Evolutionary conservation across 2,888 invertebrate species (phyloP).

Genomic region (Pasiphila rectangulata): DNA sequence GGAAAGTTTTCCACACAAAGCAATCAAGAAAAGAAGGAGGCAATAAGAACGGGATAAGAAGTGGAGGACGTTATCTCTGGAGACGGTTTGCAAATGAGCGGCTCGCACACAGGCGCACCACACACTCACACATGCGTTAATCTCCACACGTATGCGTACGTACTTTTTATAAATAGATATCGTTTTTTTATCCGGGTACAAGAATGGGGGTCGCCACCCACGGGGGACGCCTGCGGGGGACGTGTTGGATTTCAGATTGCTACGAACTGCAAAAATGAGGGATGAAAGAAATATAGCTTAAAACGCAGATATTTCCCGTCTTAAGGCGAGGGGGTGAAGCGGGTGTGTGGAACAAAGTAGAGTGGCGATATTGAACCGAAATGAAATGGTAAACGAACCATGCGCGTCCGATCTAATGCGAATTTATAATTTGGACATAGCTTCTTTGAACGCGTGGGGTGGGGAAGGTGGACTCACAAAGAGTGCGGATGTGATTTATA

Average conservation of each 20-base stretch:
- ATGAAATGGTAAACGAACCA: conserved; percentile 81
- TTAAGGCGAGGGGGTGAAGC: conserved; percentile 71
- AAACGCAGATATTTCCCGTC: conserved; percentile 82
- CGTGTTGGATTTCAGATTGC: conserved; percentile 82
- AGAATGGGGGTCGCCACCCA: conserved; percentile 75
- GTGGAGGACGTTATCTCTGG: conserved; percentile 78
- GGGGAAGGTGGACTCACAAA: conserved; percentile 70
- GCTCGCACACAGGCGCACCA: conserved; percentile 57
- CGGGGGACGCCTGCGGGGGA: conserved; percentile 75
- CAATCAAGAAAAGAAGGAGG: conserved; percentile 77
- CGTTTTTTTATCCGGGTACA: conserved; percentile 80
- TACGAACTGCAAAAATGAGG: conserved; percentile 83
- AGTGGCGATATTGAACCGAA: conserved; percentile 81
- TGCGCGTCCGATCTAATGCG: conserved; percentile 81
- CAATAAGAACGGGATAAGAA: conserved; percentile 79
- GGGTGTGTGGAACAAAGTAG: conserved; percentile 81
- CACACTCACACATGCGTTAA: conserved; percentile 59
- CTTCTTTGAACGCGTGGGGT: conserved; percentile 77
- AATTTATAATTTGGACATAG: conserved; percentile 81
- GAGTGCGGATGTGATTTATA: conserved; percentile 74
- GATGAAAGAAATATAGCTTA: conserved; percentile 83
- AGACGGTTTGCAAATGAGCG: conserved; percentile 81
- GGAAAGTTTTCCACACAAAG: conserved; percentile 73
- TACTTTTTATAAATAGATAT: conserved; percentile 81
- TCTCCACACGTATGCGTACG: conserved; percentile 68